Conservation (phyloP, 1,140 invertebrate genomes). For the Probaryconus sp. region DNA sequence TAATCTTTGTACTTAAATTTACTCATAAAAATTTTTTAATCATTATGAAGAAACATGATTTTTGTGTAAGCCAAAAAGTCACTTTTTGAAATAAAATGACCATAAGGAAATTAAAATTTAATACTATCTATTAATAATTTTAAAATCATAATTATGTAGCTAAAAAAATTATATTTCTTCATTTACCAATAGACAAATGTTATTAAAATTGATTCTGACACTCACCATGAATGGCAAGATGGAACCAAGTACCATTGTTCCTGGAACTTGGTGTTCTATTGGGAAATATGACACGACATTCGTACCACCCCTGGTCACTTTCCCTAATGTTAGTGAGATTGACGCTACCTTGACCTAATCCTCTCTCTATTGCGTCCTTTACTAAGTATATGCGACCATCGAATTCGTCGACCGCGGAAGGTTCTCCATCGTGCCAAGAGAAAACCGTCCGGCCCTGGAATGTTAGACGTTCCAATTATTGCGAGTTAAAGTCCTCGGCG, state of each 20-base stretch:
- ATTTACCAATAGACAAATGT: too few species aligned
- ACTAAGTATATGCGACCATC: constrained; percentile 85
- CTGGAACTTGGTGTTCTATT: constrained; percentile 89
- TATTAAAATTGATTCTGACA: too few species aligned
- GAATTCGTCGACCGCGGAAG: constrained; percentile 85
- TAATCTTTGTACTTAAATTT: too few species aligned
- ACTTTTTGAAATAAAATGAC: too few species aligned
- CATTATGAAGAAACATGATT: too few species aligned
- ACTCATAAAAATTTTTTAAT: too few species aligned
- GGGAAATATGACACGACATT: constrained; percentile 92
- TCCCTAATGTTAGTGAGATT: constrained; percentile 94
- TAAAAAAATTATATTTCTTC: too few species aligned
- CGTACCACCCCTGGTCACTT: constrained; percentile 93
- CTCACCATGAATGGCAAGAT: constrained; percentile 90
- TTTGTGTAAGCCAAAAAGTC: too few species aligned
- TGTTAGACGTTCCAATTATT: constrained; percentile 66
- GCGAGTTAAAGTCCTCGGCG: constrained; percentile 59
- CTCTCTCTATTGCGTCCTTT: constrained; percentile 74
- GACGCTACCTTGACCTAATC: constrained; percentile 87
- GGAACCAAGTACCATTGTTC: constrained; percentile 93
- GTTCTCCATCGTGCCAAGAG: constrained; percentile 88
- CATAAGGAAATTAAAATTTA: too few species aligned
- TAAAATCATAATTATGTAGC: too few species aligned
- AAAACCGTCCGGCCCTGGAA: constrained; percentile 85
- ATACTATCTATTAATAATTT: too few species aligned